Evolutionary conservation across 2,888 invertebrate genomes (phyloP), one percentile per base, ranked within the genome.

Genomic region (Deilephila elpenor): DNA sequence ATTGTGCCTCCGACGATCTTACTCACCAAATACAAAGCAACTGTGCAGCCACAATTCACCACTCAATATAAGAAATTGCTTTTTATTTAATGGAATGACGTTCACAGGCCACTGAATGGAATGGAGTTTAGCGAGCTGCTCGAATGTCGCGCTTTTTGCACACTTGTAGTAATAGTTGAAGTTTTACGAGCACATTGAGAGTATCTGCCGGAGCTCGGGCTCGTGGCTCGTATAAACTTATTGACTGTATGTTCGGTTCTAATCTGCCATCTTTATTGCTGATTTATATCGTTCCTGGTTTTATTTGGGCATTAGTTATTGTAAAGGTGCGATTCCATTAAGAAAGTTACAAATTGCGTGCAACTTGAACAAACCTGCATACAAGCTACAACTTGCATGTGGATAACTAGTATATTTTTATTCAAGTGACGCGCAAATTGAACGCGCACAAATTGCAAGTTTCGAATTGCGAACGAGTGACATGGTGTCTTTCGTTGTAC

Each of bases 51-150:
- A 62, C 72, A 72, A 72, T 64, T 72, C 62, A 62, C 72, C 51
- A 67, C 67, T 67, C 67, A 72, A 72, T 59, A 72, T 72, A 56
- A 62, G 53, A 62, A 72, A 72, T 72, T 72, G 72, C 62, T 62
- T 62, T 62, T 61, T 62, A 64, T 62, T 72, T 62, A 56, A 62
- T 72, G 62, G 62, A 53, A 62, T 72, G 61, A 62, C 53, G 51
- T 72, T 62, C 60, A 51, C 62, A 56, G 53, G 17, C 14, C 62
- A 62, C 53, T 62, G 64, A 72, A 62, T 20, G 51, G 71, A 62
- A 53, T 32, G 53, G 56, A 62, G 56, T 56, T 72, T 56, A n/a
- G 34, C 34, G 56, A n/a, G 19, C 56, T 56, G 56, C 56, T 56
- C 56, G n/a, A 56, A 56, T 56, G n/a, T 56, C 56, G 44, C 44